Conservation (phyloP, 2,888 invertebrate genomes). For the Conchocele bisecta region DNA sequence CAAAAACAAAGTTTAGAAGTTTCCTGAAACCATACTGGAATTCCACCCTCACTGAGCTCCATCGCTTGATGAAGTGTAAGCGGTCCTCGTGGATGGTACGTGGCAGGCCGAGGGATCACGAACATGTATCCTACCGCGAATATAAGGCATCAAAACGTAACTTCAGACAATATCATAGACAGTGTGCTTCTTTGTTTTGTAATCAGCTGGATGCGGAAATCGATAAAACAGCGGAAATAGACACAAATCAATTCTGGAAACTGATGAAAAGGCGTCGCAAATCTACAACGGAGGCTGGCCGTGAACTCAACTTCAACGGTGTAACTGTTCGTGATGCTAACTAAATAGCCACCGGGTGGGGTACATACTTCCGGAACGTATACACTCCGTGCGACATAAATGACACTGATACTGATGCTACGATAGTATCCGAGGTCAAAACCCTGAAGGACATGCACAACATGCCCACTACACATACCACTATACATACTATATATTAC, state of each 20-base stretch:
- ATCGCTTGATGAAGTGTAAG: not conserved
- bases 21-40: constrained; percentile 29
- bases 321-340: not conserved
- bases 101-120: not conserved
- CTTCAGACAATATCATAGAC: constrained; percentile 10
- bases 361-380: constrained; percentile 4
- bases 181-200: not conserved
- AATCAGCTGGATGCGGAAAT: constrained; percentile 1
- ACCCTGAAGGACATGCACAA: too few relatives aligned
- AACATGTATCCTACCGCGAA: not conserved
- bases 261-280: not conserved
- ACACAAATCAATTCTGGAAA: constrained; percentile 16
- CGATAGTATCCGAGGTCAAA: too few relatives aligned
- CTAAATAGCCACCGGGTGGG: constrained; percentile 6
- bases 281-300: not conserved
- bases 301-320: not conserved
- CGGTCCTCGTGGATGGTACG: not conserved
- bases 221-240: constrained; percentile 8
- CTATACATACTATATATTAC: too few relatives aligned
- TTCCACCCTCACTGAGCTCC: not conserved
- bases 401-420: not conserved
- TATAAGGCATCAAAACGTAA: constrained; percentile 15
- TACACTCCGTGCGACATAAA: not conserved
- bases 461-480: too few relatives aligned
- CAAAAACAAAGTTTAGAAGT: not conserved